Base-by-base conservation (phyloP, 64 coral and sea anemone genomes). In the Stylophora pistillata region DNA sequence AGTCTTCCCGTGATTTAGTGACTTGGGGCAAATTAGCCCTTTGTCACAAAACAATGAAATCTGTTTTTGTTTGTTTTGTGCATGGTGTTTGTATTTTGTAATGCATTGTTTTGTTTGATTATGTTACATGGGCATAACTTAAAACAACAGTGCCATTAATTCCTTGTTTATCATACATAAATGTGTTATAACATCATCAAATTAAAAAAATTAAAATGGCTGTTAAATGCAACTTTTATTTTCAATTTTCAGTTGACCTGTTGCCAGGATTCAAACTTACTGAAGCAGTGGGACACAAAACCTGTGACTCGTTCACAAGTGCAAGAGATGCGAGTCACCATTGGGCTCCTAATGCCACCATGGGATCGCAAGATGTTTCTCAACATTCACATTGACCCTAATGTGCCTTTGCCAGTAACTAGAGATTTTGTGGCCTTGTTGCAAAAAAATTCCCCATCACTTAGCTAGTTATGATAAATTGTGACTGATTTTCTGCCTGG, bases 281-380 rank as follows among this genome's bases (percentile, higher is more conserved):
- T 95, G 77, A 91, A 85, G 60, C 86, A 87, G 58, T 95, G 94
- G 94, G 60, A 6, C 15, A 13, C 71, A 13, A 71, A 78, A 17
- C 60, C 77, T 18, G 20, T 88, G 30, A 73, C 14, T 26, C 74
- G 63, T 14, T 78, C 15, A 57, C 33, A 82, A 55, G 37, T 87
- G 5, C 76, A 81, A 57, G 65, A 88, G 15, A 95, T 91, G 94
- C 31, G 76, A 17, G 82, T 95, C 20, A 84, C 58, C 62, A 28
- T 95, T 77, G 94, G 94, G 4, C 77, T 95, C 0, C 69, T 95
- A 55, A 91, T 95, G 89, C 94, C 94, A 15, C 94, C 94, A 27
- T 95, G 94, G 94, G 90, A 81, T 7, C 62, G 64, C 53, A 78
- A 79, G 53, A 92, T 85, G 89, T 95, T 91, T 73, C 31, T 95